Evolutionary conservation across 2,113 vertebrate genomes (phyloP).

Genomic region (Lepidothrix coronata): DNA sequence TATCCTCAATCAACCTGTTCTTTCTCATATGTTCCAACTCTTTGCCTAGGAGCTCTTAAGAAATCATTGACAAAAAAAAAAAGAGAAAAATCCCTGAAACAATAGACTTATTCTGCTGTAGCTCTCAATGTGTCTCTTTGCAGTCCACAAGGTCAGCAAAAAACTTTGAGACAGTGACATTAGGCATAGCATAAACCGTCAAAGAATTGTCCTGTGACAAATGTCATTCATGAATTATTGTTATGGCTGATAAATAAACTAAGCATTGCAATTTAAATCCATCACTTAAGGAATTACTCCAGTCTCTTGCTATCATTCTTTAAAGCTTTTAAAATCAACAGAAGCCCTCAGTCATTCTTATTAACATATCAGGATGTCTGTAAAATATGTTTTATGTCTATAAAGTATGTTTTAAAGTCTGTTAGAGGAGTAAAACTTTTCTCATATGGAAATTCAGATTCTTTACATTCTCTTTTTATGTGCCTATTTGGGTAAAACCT

Average conservation of each 20-base stretch:
- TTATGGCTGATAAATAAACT: background rate
- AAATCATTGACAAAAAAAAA: background rate
- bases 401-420: background rate
- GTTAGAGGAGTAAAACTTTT: background rate
- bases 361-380: background rate
- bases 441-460: accelerated
- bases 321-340: background rate
- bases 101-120: background rate
- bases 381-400: background rate
- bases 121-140: background rate
- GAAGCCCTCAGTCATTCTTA: background rate
- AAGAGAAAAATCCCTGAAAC: background rate
- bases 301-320: background rate
- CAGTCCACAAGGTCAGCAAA: background rate
- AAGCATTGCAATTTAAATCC: background rate
- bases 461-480: background rate
- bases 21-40: background rate
- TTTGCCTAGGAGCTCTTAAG: background rate
- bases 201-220: background rate
- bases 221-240: background rate
- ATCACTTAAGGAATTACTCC: background rate
- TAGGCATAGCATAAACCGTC: background rate
- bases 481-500: background rate
- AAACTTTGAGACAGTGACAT: background rate
- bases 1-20: background rate